These are phyloP conservation scores for Lasioglossum albipes DNA, from an alignment of 1,140 invertebrate genomes.

Conservation along the genomic window DNA sequence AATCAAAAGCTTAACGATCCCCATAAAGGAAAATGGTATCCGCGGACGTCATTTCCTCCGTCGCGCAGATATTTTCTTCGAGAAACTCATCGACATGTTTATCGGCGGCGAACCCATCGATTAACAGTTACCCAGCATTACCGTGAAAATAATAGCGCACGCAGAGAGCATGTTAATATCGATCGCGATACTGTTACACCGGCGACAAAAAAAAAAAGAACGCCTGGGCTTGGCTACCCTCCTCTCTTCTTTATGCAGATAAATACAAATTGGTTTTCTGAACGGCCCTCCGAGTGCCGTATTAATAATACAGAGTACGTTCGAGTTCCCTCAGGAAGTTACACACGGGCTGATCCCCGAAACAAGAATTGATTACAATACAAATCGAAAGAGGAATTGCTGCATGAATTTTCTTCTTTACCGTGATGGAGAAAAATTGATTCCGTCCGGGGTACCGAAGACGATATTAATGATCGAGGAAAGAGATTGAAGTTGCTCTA, in stretches of 20 bases:
- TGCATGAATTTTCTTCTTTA: neutral
- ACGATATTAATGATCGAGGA: neutral
- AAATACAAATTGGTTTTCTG: neutral
- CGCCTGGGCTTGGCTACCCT: neutral
- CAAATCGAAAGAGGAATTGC: neutral
- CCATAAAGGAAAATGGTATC: constrained; percentile 24
- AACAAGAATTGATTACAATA: neutral
- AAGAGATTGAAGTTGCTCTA: no score
- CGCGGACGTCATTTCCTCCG: neutral
- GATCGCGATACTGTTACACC: neutral
- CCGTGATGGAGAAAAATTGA: neutral
- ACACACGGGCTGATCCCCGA: neutral
- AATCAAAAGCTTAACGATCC: constrained; percentile 25
- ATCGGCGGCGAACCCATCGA: constrained; percentile 9
- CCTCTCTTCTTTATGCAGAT: no score
- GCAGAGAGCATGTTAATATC: constrained; percentile 3
- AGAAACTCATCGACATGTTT: neutral
- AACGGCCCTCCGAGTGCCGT: neutral
- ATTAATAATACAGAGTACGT: neutral
- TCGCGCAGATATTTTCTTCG: neutral
- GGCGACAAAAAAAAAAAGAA: neutral
- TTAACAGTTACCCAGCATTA: neutral
- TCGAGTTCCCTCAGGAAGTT: neutral
- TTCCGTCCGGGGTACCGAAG: neutral
- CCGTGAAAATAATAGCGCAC: constrained; percentile 16